A percentile compares a stretch with the other conserved stretches of the same genome.
These are phyloP conservation scores for Drosophila conformis DNA, from an alignment of 2,888 invertebrate species.

Conservation along the genomic window DNA sequence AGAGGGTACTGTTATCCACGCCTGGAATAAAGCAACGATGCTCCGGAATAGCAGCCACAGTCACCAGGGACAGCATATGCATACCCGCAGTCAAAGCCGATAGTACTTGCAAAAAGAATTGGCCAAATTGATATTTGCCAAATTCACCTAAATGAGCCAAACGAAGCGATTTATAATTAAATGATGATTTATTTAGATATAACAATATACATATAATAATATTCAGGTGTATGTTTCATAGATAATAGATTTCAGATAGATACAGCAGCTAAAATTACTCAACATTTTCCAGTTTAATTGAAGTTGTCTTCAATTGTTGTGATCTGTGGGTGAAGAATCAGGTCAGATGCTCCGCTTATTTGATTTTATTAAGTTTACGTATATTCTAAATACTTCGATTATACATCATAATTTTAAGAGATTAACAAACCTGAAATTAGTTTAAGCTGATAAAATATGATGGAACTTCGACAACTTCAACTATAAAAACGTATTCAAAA, in stretches of 20 bases:
- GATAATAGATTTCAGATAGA: neutral
- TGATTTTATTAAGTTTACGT: neutral
- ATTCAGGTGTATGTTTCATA: neutral
- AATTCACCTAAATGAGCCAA: slow-evolving; percentile 89
- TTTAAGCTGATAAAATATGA: neutral
- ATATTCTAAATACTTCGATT: neutral
- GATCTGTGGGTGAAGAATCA: neutral
- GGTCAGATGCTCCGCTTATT: neutral
- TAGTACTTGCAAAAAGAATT: slow-evolving; percentile 91
- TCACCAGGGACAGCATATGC: slow-evolving; percentile 92
- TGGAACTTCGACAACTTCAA: neutral
- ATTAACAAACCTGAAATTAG: neutral
- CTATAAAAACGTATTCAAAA: neutral
- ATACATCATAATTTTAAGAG: neutral
- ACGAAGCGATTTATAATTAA: neutral
- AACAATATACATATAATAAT: neutral
- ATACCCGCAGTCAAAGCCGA: slow-evolving; percentile 91
- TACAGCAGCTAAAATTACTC: neutral
- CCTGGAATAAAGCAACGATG: slow-evolving; percentile 87
- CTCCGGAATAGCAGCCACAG: slow-evolving; percentile 92
- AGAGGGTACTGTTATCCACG: slow-evolving; percentile 86
- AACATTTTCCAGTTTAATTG: neutral
- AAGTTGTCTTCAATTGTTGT: neutral
- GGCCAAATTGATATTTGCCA: slow-evolving; percentile 92
- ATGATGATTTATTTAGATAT: neutral